Evolutionary conservation across 2,888 invertebrate species (phyloP), one percentile per base, ranked within the genome.

Genomic region (Melanostoma mellinum): DNA sequence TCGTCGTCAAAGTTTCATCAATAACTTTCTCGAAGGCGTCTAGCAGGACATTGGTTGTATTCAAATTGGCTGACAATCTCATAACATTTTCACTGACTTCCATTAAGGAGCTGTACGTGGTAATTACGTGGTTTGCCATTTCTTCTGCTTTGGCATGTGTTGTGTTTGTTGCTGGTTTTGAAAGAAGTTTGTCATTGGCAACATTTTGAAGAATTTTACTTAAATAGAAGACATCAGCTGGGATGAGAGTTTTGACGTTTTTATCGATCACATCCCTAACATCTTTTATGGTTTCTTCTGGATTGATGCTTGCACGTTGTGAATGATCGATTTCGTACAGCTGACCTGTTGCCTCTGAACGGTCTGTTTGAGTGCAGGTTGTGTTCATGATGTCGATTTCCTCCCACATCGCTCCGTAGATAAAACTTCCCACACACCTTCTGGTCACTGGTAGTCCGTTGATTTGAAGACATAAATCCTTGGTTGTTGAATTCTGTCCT

Each of bases 21-120:
- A 94, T 92, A 40, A 93, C 91, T 85, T 92, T 91, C 86, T 93
- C 94, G 36, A 94, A 90, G 5, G 93, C 92, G 87, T 94, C 93
- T 63, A 95, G 89, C 80, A 94, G 92, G 9, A 92, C 92, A 88
- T 94, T 94, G 1, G 94, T 94, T 20, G 94, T 93, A 89, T 95
- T 94, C 69, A 95, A 91, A 32, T 92, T 75, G 55, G 87, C 92
- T 86, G 90, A 88, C 50, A 87, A 86, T 55, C 85, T 87, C 10
- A 89, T 85, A 10, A 88, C 85, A 9, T 73, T 75, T 30, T 79
- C 88, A 87, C 93, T 92, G 0, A 93, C 89, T 42, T 91, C 87
- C 91, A 93, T 92, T 58, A 94, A 88, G 88, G 93, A 92, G 87
- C 94, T 93, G 77, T 89, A 90, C 68, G 89, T 89, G 35, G 86